Evolutionary conservation across 2,888 invertebrate species (phyloP), one percentile per base, ranked within the genome.

Genomic region (Pseudococcus viburni): DNA sequence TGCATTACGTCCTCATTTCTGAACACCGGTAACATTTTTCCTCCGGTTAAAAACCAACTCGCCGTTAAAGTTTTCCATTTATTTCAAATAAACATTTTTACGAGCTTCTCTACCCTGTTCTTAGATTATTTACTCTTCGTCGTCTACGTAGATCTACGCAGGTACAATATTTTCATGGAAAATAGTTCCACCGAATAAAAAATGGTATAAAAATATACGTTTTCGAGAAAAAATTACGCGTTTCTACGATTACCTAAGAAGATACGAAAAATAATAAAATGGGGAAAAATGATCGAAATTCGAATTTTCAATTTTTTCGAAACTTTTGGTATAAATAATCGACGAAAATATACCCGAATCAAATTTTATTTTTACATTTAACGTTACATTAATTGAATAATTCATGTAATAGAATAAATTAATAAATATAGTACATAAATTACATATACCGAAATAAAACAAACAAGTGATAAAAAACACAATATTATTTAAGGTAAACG

Each of bases 311-410:
- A 19, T n/a, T 64, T 19, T 17, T n/a, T 64, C 64, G 19, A 22
- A n/a, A 42, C 5, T 64, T 8, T 33, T 3, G 26, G n/a, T 8
- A 7, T 7, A 73, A 73, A 73, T 9, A 64, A 64, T 22, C 6
- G 19, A 64, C 12, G 3, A 73, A 73, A 26, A 73, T 83, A 73
- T 83, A 83, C 80, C 80, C 80, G 73, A 73, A 73, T 73, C 33
- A 83, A 83, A 46, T 46, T 83, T 46, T 83, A 83, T 83, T 46
- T 22, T 64, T 83, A 83, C 80, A 83, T 46, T 83, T n/a, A 83
- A 42, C 77, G 77, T 77, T 77, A 26, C 77, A 77, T 77, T 39
- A 46, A 83, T 83, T 64, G 8, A 0, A 83, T 46, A 42, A 77
- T 77, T 73, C 39, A 46, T 42, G 39, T 46, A 83, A n/a, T 46